Conservation (phyloP, 2,888 invertebrate genomes). For the Elmis aenea region DNA sequence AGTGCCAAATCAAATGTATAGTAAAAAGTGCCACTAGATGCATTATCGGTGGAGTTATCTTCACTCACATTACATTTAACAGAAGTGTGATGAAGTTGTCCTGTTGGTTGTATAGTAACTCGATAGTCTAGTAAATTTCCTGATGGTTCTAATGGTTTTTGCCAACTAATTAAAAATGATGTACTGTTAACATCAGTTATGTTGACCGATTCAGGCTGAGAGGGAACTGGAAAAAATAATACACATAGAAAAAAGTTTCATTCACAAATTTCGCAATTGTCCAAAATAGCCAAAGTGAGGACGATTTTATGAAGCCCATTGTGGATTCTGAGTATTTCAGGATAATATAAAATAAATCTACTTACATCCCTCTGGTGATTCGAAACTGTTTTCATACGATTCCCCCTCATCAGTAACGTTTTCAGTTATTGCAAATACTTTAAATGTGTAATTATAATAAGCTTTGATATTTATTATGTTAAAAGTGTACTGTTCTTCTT, state of each 20-base stretch:
- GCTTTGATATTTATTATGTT: neutral
- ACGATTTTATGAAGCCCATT: no score
- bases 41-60: neutral
- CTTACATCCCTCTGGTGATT: neutral
- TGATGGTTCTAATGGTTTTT: neutral
- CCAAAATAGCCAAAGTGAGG: no score
- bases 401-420: neutral
- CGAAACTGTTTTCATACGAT: neutral
- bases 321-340: neutral
- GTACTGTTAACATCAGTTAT: neutral
- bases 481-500: neutral
- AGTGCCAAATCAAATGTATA: neutral
- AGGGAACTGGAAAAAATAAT: no score
- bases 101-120: neutral
- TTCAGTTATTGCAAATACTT: neutral
- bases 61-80: neutral
- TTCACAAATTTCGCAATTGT: no score
- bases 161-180: neutral
- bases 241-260: no score
- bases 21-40: neutral
- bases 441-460: neutral
- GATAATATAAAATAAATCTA: neutral
- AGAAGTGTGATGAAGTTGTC: neutral
- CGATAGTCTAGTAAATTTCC: neutral
- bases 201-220: no score